Evolutionary conservation across 2,888 invertebrate genomes (phyloP), one percentile per base, ranked within the genome.

Genomic region (Andrena bicolor): DNA sequence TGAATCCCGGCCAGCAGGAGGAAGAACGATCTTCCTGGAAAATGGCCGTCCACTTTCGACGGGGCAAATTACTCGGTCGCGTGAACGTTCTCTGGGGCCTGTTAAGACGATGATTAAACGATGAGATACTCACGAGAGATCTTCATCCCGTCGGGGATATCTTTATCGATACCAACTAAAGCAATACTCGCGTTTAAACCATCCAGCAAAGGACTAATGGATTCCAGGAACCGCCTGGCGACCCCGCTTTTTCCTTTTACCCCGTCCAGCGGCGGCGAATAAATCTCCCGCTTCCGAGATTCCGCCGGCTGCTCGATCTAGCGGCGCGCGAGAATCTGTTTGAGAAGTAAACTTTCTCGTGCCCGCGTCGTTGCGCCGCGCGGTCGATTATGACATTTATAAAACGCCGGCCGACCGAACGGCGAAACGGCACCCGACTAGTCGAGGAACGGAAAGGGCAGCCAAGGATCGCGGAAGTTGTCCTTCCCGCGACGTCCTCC

Each of bases 11-110:
- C n/a, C 35, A 66, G 35, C 60, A 53, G 26, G 23, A 28, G 41
- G 23, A 30, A 66, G 72, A 49, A 61, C 65, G 58, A 35, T 63
- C 69, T 84, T 80, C 77, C 66, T 76, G 86, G 86, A 80, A 77
- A 80, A 81, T 82, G 30, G 49, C 41, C 20, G 32, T 32, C 32
- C 16, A 28, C 66, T 66, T 64, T 68, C n/a, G 78, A 71, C 69
- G 32, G 41, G 64, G 65, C 74, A 88, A 86, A 86, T 83, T 68
- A 72, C 80, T 23, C 56, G 76, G 72, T 86, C 80, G 88, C 88
- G 86, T 88, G 88, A 74, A 87, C 78, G 64, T 53, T 73, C 76
- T 60, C 30, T 20, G 23, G 10, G n/a, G 61, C 77, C 60, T 61
- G 75, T 75, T 75, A 35, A 65, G 32, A 48, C 41, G 65, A 68